Evolutionary conservation across 2,113 vertebrate genomes (phyloP), one percentile per base, ranked within the genome.

Genomic region (Oceanodroma tethys): DNA sequence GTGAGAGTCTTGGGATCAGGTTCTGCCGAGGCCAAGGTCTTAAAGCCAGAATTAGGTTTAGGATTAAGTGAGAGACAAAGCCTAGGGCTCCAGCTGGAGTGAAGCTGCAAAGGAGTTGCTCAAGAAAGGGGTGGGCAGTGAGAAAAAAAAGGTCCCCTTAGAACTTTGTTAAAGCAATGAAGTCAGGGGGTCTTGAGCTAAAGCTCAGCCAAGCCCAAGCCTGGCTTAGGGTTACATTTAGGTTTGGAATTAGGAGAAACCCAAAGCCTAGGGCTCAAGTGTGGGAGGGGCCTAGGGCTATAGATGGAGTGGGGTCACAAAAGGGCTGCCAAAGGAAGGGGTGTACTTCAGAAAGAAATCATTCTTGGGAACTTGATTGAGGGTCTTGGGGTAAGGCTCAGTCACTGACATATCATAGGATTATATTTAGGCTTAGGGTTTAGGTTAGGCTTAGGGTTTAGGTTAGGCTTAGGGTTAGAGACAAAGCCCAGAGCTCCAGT

Each of bases 241-340:
- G 12, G 5, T 3, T 11, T 87, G 11, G 30, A 66, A 3, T 40
- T 60, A 48, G 16, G 42, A 94, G 27, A 74, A 65, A 20, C 2
- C 1, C 27, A 70, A 36, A 90, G 5, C 15, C 40, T 62, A 6
- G 5, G 19, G 3, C 19, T 76, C 5, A 34, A 9, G 0, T 19
- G 4, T 32, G 2, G 9, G 5, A 62, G 6, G 17, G 22, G 13
- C 25, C 6, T 45, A 42, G 7, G 10, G 4, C 11, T 63, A 9
- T 27, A 59, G 6, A 23, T 38, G 11, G 36, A 76, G 11, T 15
- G 13, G 58, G 11, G 5, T 23, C 9, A 3, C 30, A 73, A 68
- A 59, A 29, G 9, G 7, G 5, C 43, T 81, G 36, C 4, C 34
- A 26, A 82, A 89, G 5, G 9, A 55, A 2, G 2, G 9, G 6